These are phyloP conservation scores for Liposcelis brunnea DNA, from an alignment of 2,888 invertebrate species.

Conservation along the genomic window DNA sequence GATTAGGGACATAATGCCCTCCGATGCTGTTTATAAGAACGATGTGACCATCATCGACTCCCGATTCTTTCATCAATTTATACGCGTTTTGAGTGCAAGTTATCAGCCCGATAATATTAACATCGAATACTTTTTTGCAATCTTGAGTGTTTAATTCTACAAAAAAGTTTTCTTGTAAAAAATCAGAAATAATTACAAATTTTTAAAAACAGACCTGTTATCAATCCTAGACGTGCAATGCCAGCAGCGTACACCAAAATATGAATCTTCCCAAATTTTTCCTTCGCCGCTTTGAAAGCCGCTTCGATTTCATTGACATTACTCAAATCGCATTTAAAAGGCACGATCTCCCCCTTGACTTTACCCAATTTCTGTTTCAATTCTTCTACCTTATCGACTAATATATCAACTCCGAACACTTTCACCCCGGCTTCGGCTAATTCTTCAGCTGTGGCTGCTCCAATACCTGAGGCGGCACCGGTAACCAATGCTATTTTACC, in stretches of 20 bases:
- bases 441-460: not conserved
- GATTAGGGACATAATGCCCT: slow-evolving; percentile 19
- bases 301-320: slow-evolving; percentile 22
- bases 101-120: slow-evolving; percentile 21
- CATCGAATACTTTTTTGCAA: slow-evolving; percentile 14
- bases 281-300: slow-evolving; percentile 22
- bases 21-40: slow-evolving; percentile 16
- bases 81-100: slow-evolving; percentile 20
- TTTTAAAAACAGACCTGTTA: not conserved
- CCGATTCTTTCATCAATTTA: slow-evolving; percentile 19
- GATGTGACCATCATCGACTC: slow-evolving; percentile 15
- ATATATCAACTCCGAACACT: not conserved
- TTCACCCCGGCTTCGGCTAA: not conserved
- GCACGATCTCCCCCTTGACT: slow-evolving; percentile 20
- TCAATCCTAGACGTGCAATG: slow-evolving; percentile 10
- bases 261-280: slow-evolving; percentile 23
- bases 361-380: not conserved
- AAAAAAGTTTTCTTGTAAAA: slow-evolving; percentile 5
- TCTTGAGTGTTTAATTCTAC: slow-evolving; percentile 14
- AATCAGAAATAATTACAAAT: not conserved
- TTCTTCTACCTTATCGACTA: not conserved
- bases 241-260: slow-evolving; percentile 27
- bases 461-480: not conserved
- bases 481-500: not conserved
- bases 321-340: slow-evolving; percentile 23